Evolutionary conservation across 2,797 vertebrate species (phyloP).

Genomic region (Phoebastria nigripes): DNA sequence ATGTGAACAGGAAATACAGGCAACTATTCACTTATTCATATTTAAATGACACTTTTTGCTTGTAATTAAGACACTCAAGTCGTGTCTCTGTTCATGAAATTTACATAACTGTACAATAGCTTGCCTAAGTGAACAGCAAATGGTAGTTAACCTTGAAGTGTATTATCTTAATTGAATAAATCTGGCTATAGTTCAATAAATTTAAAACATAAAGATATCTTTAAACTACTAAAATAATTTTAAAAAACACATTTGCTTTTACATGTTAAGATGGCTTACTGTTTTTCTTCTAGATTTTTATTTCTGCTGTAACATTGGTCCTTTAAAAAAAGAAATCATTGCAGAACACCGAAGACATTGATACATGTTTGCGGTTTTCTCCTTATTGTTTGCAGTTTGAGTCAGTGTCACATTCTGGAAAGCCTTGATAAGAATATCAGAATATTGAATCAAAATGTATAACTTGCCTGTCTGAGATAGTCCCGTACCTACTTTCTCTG

Average conservation of each 20-base stretch:
- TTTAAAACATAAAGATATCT: conserved; percentile 72
- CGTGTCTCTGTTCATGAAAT: conserved; percentile 76
- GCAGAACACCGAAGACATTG: conserved; percentile 56
- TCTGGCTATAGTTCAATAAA: conserved; percentile 77
- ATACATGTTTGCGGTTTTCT: conserved; percentile 63
- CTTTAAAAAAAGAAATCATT: conserved; percentile 15
- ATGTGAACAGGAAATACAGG: conserved; percentile 74
- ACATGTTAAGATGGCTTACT: not conserved
- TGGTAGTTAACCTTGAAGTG: conserved; percentile 80
- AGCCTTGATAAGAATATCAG: conserved; percentile 73
- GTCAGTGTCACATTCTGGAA: conserved; percentile 70
- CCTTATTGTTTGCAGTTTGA: conserved; percentile 64
- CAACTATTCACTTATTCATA: conserved; percentile 78
- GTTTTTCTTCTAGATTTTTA: conserved; percentile 11
- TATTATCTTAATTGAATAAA: conserved; percentile 81
- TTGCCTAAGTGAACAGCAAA: conserved; percentile 81
- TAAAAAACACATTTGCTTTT: not conserved
- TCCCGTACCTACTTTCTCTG: conserved; percentile 22
- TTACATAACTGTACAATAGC: conserved; percentile 82
- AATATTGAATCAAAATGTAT: conserved; percentile 68
- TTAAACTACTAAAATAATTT: conserved; percentile 50
- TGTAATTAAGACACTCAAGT: conserved; percentile 81
- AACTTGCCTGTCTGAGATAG: conserved; percentile 56
- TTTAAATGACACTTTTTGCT: conserved; percentile 81
- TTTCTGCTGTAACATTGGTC: conserved; percentile 18